Base-by-base conservation (phyloP, 2,113 vertebrate genomes). In the Nerophis ophidion region DNA sequence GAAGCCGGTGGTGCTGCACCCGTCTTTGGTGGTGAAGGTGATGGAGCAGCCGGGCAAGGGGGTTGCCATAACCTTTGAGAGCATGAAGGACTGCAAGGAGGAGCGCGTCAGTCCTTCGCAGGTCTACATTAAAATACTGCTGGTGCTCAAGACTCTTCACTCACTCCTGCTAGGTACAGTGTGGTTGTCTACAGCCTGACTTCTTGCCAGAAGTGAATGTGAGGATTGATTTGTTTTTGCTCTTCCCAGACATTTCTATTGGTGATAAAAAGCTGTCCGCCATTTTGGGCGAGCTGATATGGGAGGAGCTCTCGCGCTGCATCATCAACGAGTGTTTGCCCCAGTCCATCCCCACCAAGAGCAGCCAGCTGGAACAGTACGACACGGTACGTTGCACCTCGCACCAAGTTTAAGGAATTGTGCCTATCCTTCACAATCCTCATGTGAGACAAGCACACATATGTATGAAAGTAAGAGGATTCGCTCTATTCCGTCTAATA, bases 291-390 rank as follows among this genome's bases (percentile, higher is more conserved):
- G 90, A 91, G 42, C 50, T 92, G 76, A 91, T 99, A 57, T 98
- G 96, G 96, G 91, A 94, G 65, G 94, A 98, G 14, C 71, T 97
- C 36, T 97, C 93, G 0, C 89, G 92, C 56, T 93, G 91, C 77
- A 92, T 99, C 77, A 95, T 98, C 79, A 90, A 91, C 38, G 89
- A 94, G 71, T 98, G 97, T 63, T 82, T 99, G 65, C 88, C 97
- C 60, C 87, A 94, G 71, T 98, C 96, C 26, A 96, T 99, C 63
- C 97, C 97, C 0, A 91, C 83, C 38, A 92, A 92, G 33, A 98
- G 93, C 86, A 95, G 88, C 88, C 92, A 97, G 66, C 90, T 98
- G 14, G 92, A 92, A 33, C 89, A 94, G 49, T 99, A 98, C 54
- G 84, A 86, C n/a, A 91, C 87, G 86, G 97, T 98, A 89, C 47